A percentile compares a stretch with the other conserved stretches of the same genome.
Conservation (phyloP, 2,113 vertebrate genomes). For the Urocolius indicus region DNA sequence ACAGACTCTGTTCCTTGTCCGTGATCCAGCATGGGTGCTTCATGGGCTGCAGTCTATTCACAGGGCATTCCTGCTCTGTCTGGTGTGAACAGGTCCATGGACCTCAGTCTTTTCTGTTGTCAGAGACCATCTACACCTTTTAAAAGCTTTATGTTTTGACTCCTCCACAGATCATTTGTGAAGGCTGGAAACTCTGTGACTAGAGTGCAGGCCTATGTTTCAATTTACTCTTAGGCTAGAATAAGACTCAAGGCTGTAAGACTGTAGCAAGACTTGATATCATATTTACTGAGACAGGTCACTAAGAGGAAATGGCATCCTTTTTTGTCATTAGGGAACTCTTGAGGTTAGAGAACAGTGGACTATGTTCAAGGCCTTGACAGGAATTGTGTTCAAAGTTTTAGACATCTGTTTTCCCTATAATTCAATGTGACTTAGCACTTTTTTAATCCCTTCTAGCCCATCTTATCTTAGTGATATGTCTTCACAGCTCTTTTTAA, state of each 20-base stretch:
- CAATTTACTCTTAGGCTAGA: not conserved
- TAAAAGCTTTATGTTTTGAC: not conserved
- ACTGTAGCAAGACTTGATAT: not conserved
- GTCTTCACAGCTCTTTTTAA: not conserved
- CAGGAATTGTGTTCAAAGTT: not conserved
- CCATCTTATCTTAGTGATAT: not conserved
- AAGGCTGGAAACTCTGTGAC: not conserved
- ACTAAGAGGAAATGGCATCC: not conserved
- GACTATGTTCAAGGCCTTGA: not conserved
- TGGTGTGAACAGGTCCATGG: not conserved
- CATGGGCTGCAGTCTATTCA: not conserved
- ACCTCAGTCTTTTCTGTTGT: not conserved
- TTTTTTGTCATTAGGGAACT: not conserved
- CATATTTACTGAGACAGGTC: not conserved
- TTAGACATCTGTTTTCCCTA: fast-evolving
- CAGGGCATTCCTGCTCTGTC: not conserved
- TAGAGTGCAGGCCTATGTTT: not conserved
- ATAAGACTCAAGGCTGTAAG: not conserved
- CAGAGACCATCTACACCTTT: not conserved
- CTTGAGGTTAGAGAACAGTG: not conserved
- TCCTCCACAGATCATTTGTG: not conserved
- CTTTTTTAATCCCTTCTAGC: not conserved
- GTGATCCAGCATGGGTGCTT: fast-evolving
- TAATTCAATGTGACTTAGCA: not conserved
- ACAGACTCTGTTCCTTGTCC: not conserved